Evolutionary conservation across 2,113 vertebrate species (phyloP).

Genomic region (Suncus etruscus): DNA sequence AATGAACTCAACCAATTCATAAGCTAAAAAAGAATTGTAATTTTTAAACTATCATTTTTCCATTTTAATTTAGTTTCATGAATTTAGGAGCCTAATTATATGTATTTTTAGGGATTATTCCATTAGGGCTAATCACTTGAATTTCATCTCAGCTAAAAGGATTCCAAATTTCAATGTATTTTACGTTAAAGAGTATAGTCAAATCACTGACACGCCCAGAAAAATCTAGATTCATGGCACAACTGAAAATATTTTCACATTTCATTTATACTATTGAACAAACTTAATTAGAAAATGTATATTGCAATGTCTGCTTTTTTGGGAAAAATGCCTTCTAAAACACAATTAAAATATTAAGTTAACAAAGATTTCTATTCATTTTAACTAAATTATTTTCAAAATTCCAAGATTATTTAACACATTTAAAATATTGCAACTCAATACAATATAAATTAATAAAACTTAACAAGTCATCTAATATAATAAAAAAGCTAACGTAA

Average conservation of each 20-base stretch:
- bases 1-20: background rate
- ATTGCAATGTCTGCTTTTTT: background rate
- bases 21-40: background rate
- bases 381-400: constrained; percentile 8
- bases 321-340: constrained; percentile 11
- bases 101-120: background rate
- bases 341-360: constrained; percentile 31
- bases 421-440: too few species aligned
- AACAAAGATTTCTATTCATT: constrained; percentile 15
- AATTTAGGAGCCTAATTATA: background rate
- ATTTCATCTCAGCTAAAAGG: constrained; percentile 19
- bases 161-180: background rate
- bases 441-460: background rate
- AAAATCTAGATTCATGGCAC: background rate
- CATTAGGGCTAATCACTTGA: background rate
- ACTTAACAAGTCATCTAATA: background rate
- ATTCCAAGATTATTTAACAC: background rate
- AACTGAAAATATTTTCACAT: background rate
- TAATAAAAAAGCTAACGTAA: background rate
- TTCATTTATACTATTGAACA: constrained; percentile 20
- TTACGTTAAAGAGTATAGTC: background rate
- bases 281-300: constrained; percentile 37
- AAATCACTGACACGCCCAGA: background rate
- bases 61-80: constrained; percentile 1
- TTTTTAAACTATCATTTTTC: background rate